phyloP scores from a whole-genome alignment of 2,888 invertebrate species.

The Drosophila quinaria region DNA sequence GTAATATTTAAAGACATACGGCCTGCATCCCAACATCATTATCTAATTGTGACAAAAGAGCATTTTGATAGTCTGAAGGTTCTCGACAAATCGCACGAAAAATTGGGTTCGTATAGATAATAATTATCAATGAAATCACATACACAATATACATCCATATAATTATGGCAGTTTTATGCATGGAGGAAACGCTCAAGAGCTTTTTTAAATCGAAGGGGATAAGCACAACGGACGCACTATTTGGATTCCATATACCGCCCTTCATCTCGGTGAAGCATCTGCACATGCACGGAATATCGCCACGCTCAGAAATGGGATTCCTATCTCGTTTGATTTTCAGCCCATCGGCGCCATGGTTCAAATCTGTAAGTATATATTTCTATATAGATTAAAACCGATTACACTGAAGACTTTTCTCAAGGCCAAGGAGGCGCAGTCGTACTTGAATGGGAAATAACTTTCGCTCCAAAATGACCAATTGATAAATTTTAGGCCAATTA shows the following conservation, averaged over 20 bases:
- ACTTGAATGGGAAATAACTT: conserved; percentile 20
- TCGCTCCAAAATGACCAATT: neutral
- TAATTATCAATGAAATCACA: neutral
- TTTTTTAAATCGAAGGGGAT: conserved; percentile 87
- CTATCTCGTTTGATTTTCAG: conserved; percentile 89
- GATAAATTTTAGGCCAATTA: conserved; percentile 12
- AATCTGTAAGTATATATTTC: conserved; percentile 88
- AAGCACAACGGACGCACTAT: conserved; percentile 86
- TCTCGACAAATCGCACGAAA: conserved; percentile 89
- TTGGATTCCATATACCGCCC: conserved; percentile 97
- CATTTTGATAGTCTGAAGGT: conserved; percentile 92
- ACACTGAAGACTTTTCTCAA: conserved; percentile 1
- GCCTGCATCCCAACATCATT: conserved; percentile 93
- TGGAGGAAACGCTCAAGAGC: conserved; percentile 87
- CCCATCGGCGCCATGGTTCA: conserved; percentile 93
- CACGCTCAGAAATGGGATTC: conserved; percentile 90
- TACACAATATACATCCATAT: neutral
- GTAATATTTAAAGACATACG: conserved; percentile 93
- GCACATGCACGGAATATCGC: conserved; percentile 94
- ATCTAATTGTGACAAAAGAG: conserved; percentile 91
- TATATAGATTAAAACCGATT: neutral
- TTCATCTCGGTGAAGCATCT: conserved; percentile 92
- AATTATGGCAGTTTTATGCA: conserved; percentile 82
- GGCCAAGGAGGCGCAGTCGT: conserved; percentile 50
- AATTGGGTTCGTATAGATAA: conserved; percentile 88